Conservation (phyloP, 2,797 vertebrate genomes). For the Manis javanica region DNA sequence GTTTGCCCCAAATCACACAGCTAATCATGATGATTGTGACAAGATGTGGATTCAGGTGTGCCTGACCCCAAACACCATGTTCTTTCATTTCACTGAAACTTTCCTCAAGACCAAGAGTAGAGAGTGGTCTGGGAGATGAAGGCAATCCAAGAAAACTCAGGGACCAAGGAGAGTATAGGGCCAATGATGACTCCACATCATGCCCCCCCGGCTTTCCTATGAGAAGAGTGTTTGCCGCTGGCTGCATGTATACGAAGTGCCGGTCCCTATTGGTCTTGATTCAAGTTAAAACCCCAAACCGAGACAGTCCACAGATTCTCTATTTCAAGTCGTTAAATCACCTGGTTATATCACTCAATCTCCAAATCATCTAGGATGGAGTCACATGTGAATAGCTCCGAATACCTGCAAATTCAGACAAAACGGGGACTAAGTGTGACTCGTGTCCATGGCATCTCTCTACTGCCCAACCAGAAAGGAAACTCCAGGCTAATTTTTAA, state of each 20-base stretch:
- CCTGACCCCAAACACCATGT: neutral
- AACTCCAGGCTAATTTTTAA: slow-evolving; percentile 16
- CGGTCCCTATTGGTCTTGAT: too few relatives aligned
- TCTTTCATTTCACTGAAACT: neutral
- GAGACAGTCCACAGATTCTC: neutral
- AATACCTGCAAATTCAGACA: neutral
- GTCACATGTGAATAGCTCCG: neutral
- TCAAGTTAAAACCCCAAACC: neutral
- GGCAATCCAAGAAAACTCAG: neutral
- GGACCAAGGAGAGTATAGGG: too few relatives aligned
- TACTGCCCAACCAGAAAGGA: neutral
- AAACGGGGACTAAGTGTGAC: neutral
- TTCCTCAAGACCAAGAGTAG: neutral
- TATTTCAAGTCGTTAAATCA: neutral
- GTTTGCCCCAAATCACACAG: neutral
- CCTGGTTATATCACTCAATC: neutral
- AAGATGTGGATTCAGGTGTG: neutral
- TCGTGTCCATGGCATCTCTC: neutral
- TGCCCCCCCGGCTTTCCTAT: neutral
- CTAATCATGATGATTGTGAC: neutral
- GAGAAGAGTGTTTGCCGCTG: neutral
- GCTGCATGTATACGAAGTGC: too few relatives aligned
- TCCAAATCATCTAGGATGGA: neutral
- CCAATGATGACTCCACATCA: too few relatives aligned
- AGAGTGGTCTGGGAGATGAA: neutral